A percentile compares a stretch with the other conserved stretches of the same genome.
These are phyloP conservation scores for Coranthus polyacanthus DNA, from an alignment of 2,797 vertebrate species.

Conservation along the genomic window DNA sequence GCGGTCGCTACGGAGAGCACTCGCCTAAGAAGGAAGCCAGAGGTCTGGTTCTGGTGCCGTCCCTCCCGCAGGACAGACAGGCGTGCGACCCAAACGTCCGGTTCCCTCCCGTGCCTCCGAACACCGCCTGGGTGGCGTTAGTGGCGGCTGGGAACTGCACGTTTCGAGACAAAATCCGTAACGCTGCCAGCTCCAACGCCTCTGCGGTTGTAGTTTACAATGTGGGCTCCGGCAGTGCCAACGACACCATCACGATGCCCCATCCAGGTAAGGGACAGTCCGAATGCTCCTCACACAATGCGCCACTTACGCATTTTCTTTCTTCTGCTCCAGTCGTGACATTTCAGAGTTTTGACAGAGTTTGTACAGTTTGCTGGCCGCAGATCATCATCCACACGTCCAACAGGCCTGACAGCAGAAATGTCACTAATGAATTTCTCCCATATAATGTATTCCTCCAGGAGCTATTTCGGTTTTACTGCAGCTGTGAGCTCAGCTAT, in stretches of 20 bases:
- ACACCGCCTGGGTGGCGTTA: slow-evolving; percentile 91
- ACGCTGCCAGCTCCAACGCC: slow-evolving; percentile 91
- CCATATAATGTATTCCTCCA: too few species aligned
- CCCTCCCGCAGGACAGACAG: slow-evolving; percentile 84
- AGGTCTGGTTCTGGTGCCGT: slow-evolving; percentile 89
- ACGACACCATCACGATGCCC: slow-evolving; percentile 96
- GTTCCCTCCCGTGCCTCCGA: slow-evolving; percentile 83
- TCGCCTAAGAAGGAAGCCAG: slow-evolving; percentile 94
- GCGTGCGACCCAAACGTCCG: slow-evolving; percentile 90
- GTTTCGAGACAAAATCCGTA: slow-evolving; percentile 92
- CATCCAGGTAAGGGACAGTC: slow-evolving; percentile 88
- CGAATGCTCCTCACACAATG: too few species aligned
- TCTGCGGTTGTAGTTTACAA: slow-evolving; percentile 97
- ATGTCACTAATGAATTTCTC: slow-evolving; percentile 2
- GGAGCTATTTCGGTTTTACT: too few species aligned
- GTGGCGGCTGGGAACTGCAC: slow-evolving; percentile 94
- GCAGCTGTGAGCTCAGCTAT: too few species aligned
- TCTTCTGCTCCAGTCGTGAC: background rate
- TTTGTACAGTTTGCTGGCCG: too few species aligned
- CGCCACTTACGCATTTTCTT: too few species aligned
- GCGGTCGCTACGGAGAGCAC: slow-evolving; percentile 96
- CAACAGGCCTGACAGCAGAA: background rate
- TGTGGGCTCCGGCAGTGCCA: slow-evolving; percentile 88
- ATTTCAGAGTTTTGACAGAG: background rate
- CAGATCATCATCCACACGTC: too few species aligned